phyloP scores from a whole-genome alignment of 2,888 invertebrate genomes.

The Ennomos erosarius region DNA sequence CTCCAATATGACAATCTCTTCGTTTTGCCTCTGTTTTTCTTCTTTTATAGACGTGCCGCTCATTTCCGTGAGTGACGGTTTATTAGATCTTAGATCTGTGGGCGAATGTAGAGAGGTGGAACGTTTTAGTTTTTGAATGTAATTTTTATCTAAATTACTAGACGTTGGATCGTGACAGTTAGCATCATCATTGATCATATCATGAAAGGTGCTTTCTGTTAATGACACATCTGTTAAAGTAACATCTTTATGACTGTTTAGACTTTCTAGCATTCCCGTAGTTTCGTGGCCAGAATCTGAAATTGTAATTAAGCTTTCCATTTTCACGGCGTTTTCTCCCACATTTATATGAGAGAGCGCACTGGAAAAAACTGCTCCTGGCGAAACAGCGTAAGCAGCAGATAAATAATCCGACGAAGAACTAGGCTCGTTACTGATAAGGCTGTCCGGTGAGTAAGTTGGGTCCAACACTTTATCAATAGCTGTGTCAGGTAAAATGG shows the following conservation, averaged over 20 bases:
- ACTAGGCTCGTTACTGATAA: conserved; percentile 72
- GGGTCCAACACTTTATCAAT: conserved; percentile 55
- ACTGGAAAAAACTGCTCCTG: conserved; percentile 55
- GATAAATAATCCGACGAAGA: conserved; percentile 78
- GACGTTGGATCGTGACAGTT: conserved; percentile 52
- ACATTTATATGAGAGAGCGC: conserved; percentile 61
- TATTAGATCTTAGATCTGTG: conserved; percentile 42
- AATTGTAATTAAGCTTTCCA: conserved; percentile 72
- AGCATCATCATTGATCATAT: conserved; percentile 65
- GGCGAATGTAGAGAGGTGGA: conserved; percentile 39
- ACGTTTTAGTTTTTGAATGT: conserved; percentile 43
- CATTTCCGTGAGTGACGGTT: conserved; percentile 44
- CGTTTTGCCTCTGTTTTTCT: conserved; percentile 86
- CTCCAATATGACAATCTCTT: conserved; percentile 86
- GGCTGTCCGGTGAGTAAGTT: conserved; percentile 71
- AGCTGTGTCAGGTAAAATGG: conserved; percentile 35
- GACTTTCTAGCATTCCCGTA: conserved; percentile 69
- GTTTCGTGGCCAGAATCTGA: conserved; percentile 81
- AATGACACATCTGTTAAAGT: conserved; percentile 70
- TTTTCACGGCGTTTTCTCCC: conserved; percentile 61
- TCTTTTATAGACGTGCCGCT: conserved; percentile 75
- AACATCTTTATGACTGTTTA: conserved; percentile 69
- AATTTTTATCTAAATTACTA: conserved; percentile 52
- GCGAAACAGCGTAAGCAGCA: conserved; percentile 68
- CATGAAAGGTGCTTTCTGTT: conserved; percentile 75